Base-by-base conservation (phyloP, 2,113 vertebrate genomes). In the Salvelinus alpinus region DNA sequence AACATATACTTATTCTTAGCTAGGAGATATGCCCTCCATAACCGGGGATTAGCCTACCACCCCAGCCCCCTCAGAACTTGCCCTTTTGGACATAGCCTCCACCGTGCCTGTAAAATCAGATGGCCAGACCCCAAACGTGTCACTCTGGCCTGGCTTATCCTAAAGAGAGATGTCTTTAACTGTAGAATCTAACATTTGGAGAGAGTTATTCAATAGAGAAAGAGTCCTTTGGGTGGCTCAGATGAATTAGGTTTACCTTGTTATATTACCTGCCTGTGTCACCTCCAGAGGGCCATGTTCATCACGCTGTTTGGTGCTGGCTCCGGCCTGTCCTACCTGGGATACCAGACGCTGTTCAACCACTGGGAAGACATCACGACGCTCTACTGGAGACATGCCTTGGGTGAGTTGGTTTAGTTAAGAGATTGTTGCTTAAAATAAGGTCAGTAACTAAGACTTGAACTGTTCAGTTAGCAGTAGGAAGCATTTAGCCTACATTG, bases 281-380 rank as follows among this genome's bases (percentile, higher is more conserved):
- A 1, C 12, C 47, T 75, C 16, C 64, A 86, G 87, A 68, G 64
- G 71, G 71, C 78, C 18, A 48, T 81, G n/a, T 85, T 84, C 72
- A 64, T 88, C 48, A 27, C 80, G 70, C 60, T 87, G 74, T 68
- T 87, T 31, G 74, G 67, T 1, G 72, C 72, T 25, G 70, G 77
- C 44, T 83, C 66, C 8, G 24, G 76, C 22, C 70, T 87, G 29
- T 83, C 80, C 11, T 87, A 80, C 73, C 65, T 86, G 48, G 75
- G 73, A 48, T 57, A 78, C 73, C 78, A 78, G 75, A 74, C 64
- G 65, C 27, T 87, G 73, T 70, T 84, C 51, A 74, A 22, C 22
- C 31, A 81, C 70, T 82, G 79, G 79, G 77, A 87, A 47, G 75
- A 84, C 18, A 68, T 81, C 13, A 27, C 71, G 5, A 75, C 60